A percentile compares a stretch with the other conserved stretches of the same genome.
These are phyloP conservation scores for Sturnira hondurensis DNA, from an alignment of 2,113 vertebrate species.

Conservation along the genomic window DNA sequence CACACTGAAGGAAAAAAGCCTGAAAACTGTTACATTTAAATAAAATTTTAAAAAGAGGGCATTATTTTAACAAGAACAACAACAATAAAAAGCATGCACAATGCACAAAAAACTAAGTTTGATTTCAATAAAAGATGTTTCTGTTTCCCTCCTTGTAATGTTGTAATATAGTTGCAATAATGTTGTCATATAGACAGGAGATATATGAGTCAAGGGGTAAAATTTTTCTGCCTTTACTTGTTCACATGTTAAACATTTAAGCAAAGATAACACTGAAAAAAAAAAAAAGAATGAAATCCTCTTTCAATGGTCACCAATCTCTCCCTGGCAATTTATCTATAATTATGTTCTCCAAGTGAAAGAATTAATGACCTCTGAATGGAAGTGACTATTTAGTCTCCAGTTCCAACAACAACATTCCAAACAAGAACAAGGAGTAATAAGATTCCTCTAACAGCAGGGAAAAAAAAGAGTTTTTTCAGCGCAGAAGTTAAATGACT, in stretches of 20 bases:
- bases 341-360: not conserved
- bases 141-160: not conserved
- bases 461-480: not conserved
- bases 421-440: not conserved
- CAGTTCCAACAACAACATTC: not conserved
- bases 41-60: not conserved
- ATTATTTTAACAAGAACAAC: not conserved
- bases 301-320: not conserved
- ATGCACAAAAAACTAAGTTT: not conserved
- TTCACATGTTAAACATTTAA: conserved; percentile 26
- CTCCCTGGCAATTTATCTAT: not conserved
- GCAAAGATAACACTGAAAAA: not conserved
- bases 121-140: not conserved
- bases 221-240: not conserved
- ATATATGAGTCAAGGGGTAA: not conserved
- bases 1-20: not conserved
- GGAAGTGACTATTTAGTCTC: not conserved
- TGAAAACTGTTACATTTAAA: not conserved
- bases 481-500: not conserved
- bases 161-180: no score
- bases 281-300: not conserved
- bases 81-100: not conserved
- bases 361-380: not conserved
- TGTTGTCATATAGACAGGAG: not conserved
- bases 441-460: not conserved